Evolutionary conservation across 2,797 vertebrate genomes (phyloP).

Genomic region (Macrochelys suwanniensis): DNA sequence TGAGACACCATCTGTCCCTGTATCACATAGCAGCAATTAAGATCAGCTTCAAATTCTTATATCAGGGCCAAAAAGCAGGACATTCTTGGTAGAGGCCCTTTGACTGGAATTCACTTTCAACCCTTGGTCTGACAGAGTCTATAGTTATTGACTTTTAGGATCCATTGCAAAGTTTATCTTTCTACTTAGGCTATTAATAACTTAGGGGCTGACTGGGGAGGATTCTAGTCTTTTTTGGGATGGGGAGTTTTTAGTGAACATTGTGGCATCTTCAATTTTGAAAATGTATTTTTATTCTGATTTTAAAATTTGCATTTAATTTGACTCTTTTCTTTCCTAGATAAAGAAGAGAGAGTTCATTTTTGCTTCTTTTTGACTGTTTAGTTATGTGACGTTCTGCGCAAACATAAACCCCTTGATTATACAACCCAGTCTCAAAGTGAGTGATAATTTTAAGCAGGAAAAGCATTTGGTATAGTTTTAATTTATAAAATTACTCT

Average conservation of each 20-base stretch:
- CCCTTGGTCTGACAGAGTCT: neutral
- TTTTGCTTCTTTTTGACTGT: neutral
- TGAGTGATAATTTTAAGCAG: neutral
- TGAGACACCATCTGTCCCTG: neutral
- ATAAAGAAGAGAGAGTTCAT: neutral
- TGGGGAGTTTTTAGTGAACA: neutral
- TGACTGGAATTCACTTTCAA: neutral
- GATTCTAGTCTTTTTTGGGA: neutral
- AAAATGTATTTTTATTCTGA: neutral
- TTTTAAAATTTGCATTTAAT: neutral
- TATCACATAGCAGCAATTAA: accelerated
- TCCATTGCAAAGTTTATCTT: neutral
- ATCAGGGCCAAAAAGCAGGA: neutral
- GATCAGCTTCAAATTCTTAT: neutral
- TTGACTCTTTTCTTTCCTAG: neutral
- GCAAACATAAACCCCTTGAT: neutral
- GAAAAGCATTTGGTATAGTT: neutral
- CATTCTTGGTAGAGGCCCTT: neutral
- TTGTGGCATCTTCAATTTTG: neutral
- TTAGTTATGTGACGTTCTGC: neutral
- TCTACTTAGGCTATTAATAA: neutral
- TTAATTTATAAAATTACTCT: neutral
- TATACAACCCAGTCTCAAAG: neutral
- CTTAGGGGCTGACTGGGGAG: neutral
- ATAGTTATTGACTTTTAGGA: neutral